These are phyloP conservation scores for Emys orbicularis DNA, from an alignment of 2,797 vertebrate genomes.

Conservation along the genomic window DNA sequence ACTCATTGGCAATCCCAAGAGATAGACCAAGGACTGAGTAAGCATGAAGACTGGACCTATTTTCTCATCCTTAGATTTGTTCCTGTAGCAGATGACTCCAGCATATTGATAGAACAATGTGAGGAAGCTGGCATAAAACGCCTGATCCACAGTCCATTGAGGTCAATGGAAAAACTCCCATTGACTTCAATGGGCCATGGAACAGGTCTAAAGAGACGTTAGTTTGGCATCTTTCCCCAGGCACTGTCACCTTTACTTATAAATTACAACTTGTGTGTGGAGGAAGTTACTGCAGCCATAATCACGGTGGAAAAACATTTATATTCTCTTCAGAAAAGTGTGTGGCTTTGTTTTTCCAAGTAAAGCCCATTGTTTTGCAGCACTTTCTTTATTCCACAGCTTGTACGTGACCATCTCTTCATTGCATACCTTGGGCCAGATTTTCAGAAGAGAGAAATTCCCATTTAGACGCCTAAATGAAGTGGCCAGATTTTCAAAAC, in stretches of 20 bases:
- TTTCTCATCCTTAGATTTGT: not conserved
- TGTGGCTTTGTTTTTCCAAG: not conserved
- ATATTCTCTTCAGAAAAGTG: not conserved
- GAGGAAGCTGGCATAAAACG: no score
- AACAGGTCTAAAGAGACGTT: not conserved
- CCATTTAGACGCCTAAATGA: not conserved
- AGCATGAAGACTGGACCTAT: not conserved
- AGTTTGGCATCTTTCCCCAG: not conserved
- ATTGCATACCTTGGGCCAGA: not conserved
- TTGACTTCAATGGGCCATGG: not conserved
- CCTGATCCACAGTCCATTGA: no score
- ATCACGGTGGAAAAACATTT: not conserved
- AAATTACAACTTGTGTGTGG: not conserved
- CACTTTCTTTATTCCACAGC: not conserved
- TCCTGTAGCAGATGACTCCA: not conserved
- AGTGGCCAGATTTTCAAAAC: not conserved
- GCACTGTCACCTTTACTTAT: not conserved
- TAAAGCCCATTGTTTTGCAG: not conserved
- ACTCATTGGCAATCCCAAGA: not conserved
- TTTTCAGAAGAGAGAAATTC: not conserved
- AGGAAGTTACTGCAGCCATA: not conserved
- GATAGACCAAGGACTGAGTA: not conserved
- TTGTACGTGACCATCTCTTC: not conserved
- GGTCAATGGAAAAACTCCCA: no score
- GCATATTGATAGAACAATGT: no score